A percentile compares a stretch with the other conserved stretches of the same genome.
phyloP scores from a whole-genome alignment of 2,113 vertebrate species.

The Ariopsis seemanni region DNA sequence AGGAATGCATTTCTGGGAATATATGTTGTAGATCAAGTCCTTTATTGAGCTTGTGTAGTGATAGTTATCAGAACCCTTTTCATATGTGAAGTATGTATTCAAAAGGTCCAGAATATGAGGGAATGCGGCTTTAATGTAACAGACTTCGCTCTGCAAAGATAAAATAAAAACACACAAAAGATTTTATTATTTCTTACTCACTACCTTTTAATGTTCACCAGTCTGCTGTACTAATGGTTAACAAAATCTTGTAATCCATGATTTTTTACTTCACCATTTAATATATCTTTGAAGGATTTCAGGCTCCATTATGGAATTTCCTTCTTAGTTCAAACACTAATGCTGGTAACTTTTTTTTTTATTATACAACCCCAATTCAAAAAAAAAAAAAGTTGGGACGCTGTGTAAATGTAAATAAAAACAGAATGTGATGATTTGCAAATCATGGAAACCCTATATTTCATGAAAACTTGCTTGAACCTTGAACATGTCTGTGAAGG shows the following conservation, averaged over 20 bases:
- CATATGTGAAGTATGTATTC: slow-evolving; percentile 57
- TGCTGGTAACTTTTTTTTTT: neutral
- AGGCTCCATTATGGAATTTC: neutral
- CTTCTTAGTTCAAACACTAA: neutral
- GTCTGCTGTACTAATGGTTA: neutral
- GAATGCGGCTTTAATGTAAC: slow-evolving; percentile 64
- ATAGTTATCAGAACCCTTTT: slow-evolving; percentile 56
- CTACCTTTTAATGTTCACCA: neutral
- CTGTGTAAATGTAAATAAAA: no score
- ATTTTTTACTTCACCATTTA: neutral
- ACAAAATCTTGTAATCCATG: neutral
- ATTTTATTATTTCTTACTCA: neutral
- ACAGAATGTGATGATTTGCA: no score
- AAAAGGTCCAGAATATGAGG: slow-evolving; percentile 63
- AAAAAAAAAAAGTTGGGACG: no score
- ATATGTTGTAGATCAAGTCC: slow-evolving; percentile 57
- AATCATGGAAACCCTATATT: no score
- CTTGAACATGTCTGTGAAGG: no score
- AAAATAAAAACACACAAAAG: slow-evolving; percentile 14
- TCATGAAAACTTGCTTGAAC: no score
- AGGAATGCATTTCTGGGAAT: slow-evolving; percentile 59
- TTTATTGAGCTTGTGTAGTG: slow-evolving; percentile 54
- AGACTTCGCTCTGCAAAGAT: slow-evolving; percentile 58
- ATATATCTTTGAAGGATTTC: neutral
- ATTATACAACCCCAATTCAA: no score